Base-by-base conservation (phyloP, 2,113 vertebrate genomes). In the Heterotilapia buettikoferi region DNA sequence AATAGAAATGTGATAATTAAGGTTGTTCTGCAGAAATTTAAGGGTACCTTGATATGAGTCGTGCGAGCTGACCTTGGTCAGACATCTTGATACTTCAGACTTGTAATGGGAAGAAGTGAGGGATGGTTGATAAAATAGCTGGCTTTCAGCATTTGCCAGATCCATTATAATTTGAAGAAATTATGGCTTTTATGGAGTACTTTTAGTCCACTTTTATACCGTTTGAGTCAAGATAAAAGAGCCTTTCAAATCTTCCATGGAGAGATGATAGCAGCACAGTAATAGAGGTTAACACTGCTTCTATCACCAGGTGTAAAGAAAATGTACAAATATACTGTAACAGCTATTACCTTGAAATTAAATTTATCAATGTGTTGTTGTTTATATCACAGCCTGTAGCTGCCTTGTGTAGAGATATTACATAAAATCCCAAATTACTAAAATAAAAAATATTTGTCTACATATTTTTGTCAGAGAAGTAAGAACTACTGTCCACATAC, bases 91-190 rank as follows among this genome's bases (percentile, higher is more conserved):
- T 90, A 61, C 73, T 80, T 88, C 29, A 63, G n/a, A 68, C 56
- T 31, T 24, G 33, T 16, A 86, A 82, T 84, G 19, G 36, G 26
- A 79, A 5, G 31, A 78, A 19, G 18, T 47, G 57, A 84, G 9
- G 19, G 19, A 76, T 24, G 19, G 61, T 14, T 73, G 63, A 59
- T 83, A 47, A 88, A 89, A 90, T 76, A 33, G 29, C 83, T 84
- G 21, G 45, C 84, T 83, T 82, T 89, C 26, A 84, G 29, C 38
- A 53, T 79, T 90, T 52, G 54, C 26, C n/a, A 45, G 21, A 56
- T 80, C 68, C 43, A 76, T 85, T 76, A 80, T 85, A 50, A 86
- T 79, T 36, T 87, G 3, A 78, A 90, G 31, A 86, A 89, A 91
- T 52, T 3, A 24, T 3, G 57, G 26, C 82, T 26, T 83, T 61